phyloP scores from a whole-genome alignment of 2,113 vertebrate genomes.

The Poeciliopsis retropinna region DNA sequence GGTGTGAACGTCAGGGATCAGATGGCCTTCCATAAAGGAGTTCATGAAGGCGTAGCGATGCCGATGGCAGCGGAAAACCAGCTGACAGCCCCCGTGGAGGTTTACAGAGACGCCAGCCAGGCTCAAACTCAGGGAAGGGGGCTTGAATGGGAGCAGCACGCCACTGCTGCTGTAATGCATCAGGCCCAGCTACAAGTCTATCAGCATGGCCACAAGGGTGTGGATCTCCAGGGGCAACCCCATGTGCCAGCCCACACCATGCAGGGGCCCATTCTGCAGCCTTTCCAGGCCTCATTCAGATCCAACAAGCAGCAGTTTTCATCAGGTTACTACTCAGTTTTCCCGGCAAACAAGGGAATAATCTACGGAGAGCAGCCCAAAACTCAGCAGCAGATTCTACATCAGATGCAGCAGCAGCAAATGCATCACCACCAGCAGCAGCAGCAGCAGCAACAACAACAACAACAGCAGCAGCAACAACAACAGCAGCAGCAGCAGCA shows the following conservation, averaged over 20 bases:
- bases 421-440: constrained; percentile 66
- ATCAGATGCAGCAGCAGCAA: constrained; percentile 75
- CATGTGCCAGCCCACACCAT: constrained; percentile 62
- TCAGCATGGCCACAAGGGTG: constrained; percentile 81
- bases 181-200: constrained; percentile 77
- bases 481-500: constrained; percentile 50
- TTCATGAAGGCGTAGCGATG: constrained; percentile 77
- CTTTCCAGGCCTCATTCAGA: constrained; percentile 92
- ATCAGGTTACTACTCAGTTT: constrained; percentile 84
- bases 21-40: constrained; percentile 78
- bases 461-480: constrained; percentile 65
- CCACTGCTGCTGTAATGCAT: constrained; percentile 61
- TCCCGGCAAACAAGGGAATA: constrained; percentile 79
- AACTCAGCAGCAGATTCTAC: constrained; percentile 73
- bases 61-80: constrained; percentile 83
- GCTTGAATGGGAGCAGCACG: constrained; percentile 83
- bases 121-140: constrained; percentile 69
- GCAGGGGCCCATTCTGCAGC: constrained; percentile 84
- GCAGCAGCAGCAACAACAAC: constrained; percentile 66
- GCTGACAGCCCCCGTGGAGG: constrained; percentile 75
- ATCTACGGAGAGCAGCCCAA: constrained; percentile 74
- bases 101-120: constrained; percentile 83
- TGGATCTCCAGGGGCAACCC: constrained; percentile 68
- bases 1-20: constrained; percentile 78
- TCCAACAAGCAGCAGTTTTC: constrained; percentile 86